These are phyloP conservation scores for Drosophila repleta DNA, from an alignment of 1,140 invertebrate species.

Conservation along the genomic window DNA sequence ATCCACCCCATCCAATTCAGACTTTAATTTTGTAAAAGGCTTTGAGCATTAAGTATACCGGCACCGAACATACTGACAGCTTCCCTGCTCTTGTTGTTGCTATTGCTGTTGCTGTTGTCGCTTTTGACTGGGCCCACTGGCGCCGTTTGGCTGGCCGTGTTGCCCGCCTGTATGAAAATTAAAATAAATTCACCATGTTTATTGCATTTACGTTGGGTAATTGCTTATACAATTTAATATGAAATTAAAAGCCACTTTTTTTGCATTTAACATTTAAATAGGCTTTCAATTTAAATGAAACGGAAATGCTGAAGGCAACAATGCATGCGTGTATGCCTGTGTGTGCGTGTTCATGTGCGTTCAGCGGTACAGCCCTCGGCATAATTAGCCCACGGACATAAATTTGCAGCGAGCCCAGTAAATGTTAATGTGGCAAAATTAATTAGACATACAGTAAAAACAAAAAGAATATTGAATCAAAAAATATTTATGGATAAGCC, in stretches of 20 bases:
- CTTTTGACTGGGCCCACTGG: slow-evolving; percentile 12
- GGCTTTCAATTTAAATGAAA: slow-evolving; percentile 71
- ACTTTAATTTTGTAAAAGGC: slow-evolving; percentile 76
- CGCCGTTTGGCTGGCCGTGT: slow-evolving; percentile 50
- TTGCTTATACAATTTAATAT: slow-evolving; percentile 80
- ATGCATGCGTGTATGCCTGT: neutral
- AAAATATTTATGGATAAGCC: slow-evolving; percentile 36
- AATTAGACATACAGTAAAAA: slow-evolving; percentile 44
- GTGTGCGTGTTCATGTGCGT: slow-evolving; percentile 8
- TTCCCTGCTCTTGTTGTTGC: slow-evolving; percentile 6
- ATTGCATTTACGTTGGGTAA: slow-evolving; percentile 76
- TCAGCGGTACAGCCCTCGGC: slow-evolving; percentile 41
- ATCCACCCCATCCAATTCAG: neutral
- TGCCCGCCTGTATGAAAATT: slow-evolving; percentile 54
- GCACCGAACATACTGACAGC: slow-evolving; percentile 50
- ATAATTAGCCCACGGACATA: slow-evolving; percentile 59
- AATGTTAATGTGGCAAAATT: slow-evolving; percentile 62
- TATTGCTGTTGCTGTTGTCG: slow-evolving; percentile 11
- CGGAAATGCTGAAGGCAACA: slow-evolving; percentile 37
- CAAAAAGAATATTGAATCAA: slow-evolving; percentile 9
- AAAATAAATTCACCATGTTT: slow-evolving; percentile 77
- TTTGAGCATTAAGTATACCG: slow-evolving; percentile 47
- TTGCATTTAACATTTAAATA: slow-evolving; percentile 76
- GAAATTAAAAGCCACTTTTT: slow-evolving; percentile 69
- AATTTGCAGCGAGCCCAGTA: slow-evolving; percentile 53